These are phyloP conservation scores for Grallaria varia DNA, from an alignment of 2,113 vertebrate genomes.

Conservation along the genomic window DNA sequence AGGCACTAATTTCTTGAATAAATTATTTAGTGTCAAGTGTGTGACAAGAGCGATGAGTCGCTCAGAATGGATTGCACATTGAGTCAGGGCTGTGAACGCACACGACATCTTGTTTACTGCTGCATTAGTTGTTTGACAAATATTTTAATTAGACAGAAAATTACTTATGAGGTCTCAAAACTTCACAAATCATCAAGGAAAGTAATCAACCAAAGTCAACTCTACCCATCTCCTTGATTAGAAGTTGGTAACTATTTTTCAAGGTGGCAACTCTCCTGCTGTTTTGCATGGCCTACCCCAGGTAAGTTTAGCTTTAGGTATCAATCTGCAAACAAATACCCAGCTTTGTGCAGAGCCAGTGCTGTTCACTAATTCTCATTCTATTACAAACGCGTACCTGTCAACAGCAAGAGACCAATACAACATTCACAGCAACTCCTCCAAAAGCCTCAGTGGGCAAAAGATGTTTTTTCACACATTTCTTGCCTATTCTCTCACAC, in stretches of 20 bases:
- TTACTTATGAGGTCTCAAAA: not conserved
- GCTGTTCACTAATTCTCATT: not conserved
- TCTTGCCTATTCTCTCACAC: not conserved
- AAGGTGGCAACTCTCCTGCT: not conserved
- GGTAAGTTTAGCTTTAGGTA: not conserved
- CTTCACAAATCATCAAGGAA: not conserved
- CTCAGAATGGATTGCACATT: not conserved
- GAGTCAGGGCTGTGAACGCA: not conserved
- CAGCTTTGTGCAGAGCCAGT: not conserved
- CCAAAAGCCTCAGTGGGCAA: not conserved
- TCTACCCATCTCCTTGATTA: not conserved
- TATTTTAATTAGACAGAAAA: not conserved
- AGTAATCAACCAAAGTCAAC: not conserved
- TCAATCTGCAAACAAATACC: not conserved
- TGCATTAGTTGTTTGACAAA: not conserved
- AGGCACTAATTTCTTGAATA: not conserved
- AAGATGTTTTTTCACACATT: not conserved
- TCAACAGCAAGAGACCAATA: not conserved
- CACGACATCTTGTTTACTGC: not conserved
- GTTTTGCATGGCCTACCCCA: not conserved
- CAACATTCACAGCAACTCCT: not conserved
- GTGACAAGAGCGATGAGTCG: not conserved
- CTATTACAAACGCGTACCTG: too few relatives aligned
- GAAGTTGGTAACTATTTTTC: not conserved
- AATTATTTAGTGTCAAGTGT: not conserved